Evolutionary conservation across 1,140 invertebrate species (phyloP), one percentile per base, ranked within the genome.

Genomic region (Aphis gossypii): DNA sequence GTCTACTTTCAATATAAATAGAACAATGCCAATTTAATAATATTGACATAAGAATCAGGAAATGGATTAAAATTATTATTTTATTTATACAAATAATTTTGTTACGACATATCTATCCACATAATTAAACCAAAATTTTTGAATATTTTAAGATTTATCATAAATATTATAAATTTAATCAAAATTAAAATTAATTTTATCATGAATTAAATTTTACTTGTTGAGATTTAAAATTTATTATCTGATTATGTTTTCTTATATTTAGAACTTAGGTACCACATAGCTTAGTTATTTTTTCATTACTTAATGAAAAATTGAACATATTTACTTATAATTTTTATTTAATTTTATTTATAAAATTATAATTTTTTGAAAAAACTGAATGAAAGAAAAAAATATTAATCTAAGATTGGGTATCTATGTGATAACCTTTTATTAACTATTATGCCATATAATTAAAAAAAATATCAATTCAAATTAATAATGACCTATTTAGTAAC

Each of bases 1-100:
- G 56, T 89, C 35, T 41, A 41, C 7, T 60, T 68, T 90, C 6
- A 90, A 38, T 46, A 68, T 68, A 44, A 90, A 68, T 90, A 90
- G 89, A 90, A 68, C 89, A 90, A 90, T 90, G 89, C 41, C 89
- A 90, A 68, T 44, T 90, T 2, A 90, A 68, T 90, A 60, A 90
- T 44, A 90, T 44, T 30, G 25, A 68, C 35, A 38, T 60, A 60
- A 20, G 18, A 68, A 90, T 44, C 89, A 90, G 89, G 89, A 90
- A 90, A 56, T 90, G 2, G 8, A 68, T 35, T 90, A 68, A 30
- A 89, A 89, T 23, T 54, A 54, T 89, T 89, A 48, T 35, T 89
- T 23, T 51, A 68, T 86, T 86, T 86, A 18, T 30, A 46, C 46
- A 76, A 76, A 76, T 76, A n/a, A 76, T 76, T 9, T 68, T n/a